Conservation (phyloP, 92 coral and sea anemone genomes). For the Plumapathes pennacea region DNA sequence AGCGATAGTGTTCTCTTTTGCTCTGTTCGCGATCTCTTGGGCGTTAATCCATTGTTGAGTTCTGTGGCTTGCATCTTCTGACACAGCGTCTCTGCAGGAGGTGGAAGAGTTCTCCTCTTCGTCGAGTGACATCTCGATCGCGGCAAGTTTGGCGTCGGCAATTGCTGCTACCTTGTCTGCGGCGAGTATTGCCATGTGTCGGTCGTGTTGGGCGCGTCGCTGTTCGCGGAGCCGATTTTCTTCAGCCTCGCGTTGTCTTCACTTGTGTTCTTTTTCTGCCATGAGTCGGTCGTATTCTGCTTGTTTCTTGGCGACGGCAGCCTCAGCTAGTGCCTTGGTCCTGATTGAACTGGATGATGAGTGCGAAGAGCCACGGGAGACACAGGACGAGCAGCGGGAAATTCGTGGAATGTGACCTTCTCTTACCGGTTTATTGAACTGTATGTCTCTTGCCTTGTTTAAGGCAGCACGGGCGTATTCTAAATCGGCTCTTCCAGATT, state of each 20-base stretch:
- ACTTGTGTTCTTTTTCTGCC: slow-evolving; percentile 38
- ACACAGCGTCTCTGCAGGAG: background rate
- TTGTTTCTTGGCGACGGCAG: slow-evolving; percentile 50
- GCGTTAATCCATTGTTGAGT: slow-evolving; percentile 17
- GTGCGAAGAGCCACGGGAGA: slow-evolving; percentile 24
- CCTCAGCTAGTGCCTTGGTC: slow-evolving; percentile 39
- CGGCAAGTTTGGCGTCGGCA: slow-evolving; percentile 38
- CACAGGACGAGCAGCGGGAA: slow-evolving; percentile 15
- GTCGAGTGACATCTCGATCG: slow-evolving; percentile 33
- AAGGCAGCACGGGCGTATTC: too few species aligned
- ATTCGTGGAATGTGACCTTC: slow-evolving; percentile 6
- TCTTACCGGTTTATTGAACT: background rate
- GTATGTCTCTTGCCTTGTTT: too few species aligned
- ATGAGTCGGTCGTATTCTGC: slow-evolving; percentile 52
- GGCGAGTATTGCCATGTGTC: slow-evolving; percentile 42
- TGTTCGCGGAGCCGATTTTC: slow-evolving; percentile 26
- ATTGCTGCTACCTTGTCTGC: slow-evolving; percentile 40
- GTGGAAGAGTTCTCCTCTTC: slow-evolving; percentile 16
- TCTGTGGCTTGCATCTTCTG: slow-evolving; percentile 6
- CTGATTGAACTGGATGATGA: slow-evolving; percentile 28
- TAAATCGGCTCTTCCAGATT: too few species aligned
- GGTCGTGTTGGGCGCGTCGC: slow-evolving; percentile 30
- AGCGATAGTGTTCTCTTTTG: background rate
- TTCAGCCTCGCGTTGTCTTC: slow-evolving; percentile 45
- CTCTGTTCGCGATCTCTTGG: too few species aligned